phyloP scores from a whole-genome alignment of 2,797 vertebrate genomes.

The Spea hammondii region DNA sequence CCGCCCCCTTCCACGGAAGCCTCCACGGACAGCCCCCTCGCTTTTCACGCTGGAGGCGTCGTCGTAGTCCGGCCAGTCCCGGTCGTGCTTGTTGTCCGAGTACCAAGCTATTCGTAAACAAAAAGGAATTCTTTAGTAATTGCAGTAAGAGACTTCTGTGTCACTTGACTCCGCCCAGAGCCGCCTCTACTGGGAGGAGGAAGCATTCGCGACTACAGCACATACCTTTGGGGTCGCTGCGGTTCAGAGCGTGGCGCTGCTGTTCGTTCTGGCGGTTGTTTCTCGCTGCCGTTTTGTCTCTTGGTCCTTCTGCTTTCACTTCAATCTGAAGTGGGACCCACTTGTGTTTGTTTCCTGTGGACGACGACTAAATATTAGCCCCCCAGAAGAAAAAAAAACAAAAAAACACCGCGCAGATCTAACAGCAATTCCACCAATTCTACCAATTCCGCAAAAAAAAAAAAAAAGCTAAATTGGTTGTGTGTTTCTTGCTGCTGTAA shows the following conservation, averaged over 20 bases:
- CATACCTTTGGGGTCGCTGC: conserved; percentile 89
- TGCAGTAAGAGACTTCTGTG: background rate
- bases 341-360: conserved; percentile 91
- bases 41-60: conserved; percentile 97
- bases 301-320: conserved; percentile 91
- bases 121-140: conserved; percentile 10
- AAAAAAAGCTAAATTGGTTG: too few species aligned
- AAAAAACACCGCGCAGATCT: background rate
- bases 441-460: too few species aligned
- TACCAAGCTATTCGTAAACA: conserved; percentile 79
- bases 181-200: background rate
- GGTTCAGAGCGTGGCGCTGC: conserved; percentile 80
- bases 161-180: background rate
- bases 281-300: conserved; percentile 88
- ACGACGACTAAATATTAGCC: conserved; percentile 2
- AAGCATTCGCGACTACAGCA: background rate
- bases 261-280: conserved; percentile 91
- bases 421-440: too few species aligned
- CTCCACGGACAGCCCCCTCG: conserved; percentile 87
- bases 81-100: conserved; percentile 86
- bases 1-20: conserved; percentile 87
- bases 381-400: conserved; percentile 23
- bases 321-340: conserved; percentile 98
- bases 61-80: conserved; percentile 90
- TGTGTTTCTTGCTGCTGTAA: background rate